Conservation (phyloP, 1,140 invertebrate species). For the Sinonovacula constricta region DNA sequence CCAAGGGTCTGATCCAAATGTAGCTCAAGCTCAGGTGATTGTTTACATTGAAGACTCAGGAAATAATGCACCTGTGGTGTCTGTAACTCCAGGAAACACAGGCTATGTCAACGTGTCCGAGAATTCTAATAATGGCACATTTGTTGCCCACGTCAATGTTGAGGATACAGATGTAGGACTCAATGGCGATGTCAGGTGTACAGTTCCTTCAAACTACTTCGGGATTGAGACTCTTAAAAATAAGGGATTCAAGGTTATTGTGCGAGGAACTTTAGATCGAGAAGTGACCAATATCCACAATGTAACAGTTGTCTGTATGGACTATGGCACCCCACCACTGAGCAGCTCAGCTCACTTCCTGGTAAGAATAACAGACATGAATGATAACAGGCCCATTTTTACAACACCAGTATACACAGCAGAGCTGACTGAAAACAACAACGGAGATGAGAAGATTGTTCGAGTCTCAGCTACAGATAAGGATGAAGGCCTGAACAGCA, state of each 20-base stretch:
- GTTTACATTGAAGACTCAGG: constrained; percentile 85
- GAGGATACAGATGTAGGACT: constrained; percentile 57
- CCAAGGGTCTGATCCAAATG: constrained; percentile 49
- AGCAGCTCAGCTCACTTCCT: constrained; percentile 54
- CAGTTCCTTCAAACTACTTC: constrained; percentile 48
- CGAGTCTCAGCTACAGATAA: constrained; percentile 88
- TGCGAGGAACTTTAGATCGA: constrained; percentile 55
- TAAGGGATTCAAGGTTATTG: constrained; percentile 57
- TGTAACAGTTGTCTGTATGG: constrained; percentile 60
- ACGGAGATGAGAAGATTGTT: constrained; percentile 84
- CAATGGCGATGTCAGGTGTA: constrained; percentile 56
- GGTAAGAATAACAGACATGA: constrained; percentile 63
- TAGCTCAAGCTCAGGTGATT: constrained; percentile 38
- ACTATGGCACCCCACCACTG: constrained; percentile 62
- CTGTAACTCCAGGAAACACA: constrained; percentile 81
- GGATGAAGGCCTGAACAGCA: constrained; percentile 94
- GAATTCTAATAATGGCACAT: constrained; percentile 49
- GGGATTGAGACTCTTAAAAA: constrained; percentile 40
- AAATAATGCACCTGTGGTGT: constrained; percentile 89
- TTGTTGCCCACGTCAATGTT: constrained; percentile 59
- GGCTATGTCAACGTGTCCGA: constrained; percentile 53
- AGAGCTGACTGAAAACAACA: constrained; percentile 88
- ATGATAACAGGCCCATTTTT: constrained; percentile 89
- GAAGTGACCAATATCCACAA: constrained; percentile 56
- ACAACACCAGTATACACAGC: constrained; percentile 89